phyloP scores from a whole-genome alignment of 2,113 vertebrate species.

The Dolichotis patagonum region DNA sequence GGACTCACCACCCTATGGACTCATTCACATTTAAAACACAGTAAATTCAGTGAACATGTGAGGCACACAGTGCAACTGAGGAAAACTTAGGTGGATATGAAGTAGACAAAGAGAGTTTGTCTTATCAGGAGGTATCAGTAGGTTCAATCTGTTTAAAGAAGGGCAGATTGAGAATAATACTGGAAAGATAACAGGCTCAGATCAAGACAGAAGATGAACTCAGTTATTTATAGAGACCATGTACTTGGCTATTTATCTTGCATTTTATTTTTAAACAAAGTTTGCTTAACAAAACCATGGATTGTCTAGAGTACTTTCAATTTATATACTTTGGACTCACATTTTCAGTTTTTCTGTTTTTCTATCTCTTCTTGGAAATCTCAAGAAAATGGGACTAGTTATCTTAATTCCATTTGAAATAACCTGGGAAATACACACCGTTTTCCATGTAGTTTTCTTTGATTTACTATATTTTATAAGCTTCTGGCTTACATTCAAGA shows the following conservation, averaged over 20 bases:
- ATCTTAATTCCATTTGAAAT: not conserved
- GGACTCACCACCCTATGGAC: not conserved
- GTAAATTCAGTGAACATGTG: not conserved
- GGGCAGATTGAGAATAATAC: not conserved
- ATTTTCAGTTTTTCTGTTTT: not conserved
- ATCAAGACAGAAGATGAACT: not conserved
- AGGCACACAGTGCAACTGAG: not conserved
- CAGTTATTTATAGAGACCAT: not conserved
- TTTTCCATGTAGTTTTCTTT: not conserved
- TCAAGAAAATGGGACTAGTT: not conserved
- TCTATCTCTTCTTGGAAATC: not conserved
- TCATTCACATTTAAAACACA: constrained; percentile 41
- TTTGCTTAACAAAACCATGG: constrained; percentile 26
- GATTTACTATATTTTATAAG: not conserved
- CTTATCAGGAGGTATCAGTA: not conserved
- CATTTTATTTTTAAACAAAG: not conserved
- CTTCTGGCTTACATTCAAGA: constrained; percentile 21
- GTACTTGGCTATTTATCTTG: not conserved
- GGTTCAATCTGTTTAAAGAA: not conserved
- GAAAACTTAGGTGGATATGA: not conserved
- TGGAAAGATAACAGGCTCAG: not conserved
- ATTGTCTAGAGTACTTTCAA: not conserved
- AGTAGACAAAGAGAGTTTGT: not conserved
- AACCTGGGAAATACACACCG: not conserved
- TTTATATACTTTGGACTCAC: not conserved